Evolutionary conservation across 2,888 invertebrate genomes (phyloP), one percentile per base, ranked within the genome.

Genomic region (Dryomyza anilis): DNA sequence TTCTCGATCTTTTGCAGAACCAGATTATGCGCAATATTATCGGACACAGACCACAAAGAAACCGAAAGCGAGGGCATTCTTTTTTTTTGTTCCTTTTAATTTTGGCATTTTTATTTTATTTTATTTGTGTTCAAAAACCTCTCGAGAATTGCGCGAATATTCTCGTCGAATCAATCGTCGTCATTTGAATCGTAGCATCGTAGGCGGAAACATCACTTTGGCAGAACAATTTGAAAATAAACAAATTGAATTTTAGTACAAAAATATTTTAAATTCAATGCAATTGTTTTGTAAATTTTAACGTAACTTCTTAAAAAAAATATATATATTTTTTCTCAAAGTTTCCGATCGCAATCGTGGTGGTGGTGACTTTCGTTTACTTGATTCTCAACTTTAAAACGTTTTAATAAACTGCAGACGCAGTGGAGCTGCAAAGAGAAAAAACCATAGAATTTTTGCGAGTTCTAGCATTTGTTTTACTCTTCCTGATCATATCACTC

Each of bases 381-480:
- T 39, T 6, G 14, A 39, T 39, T n/a, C 39, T 39, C 14, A 36
- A 53, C 33, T 50, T 19, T 36, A 48, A 62, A 60, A 58, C 3
- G 68, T 72, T 70, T 63, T 63, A 66, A 66, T 66, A 66, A 72
- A 78, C 66, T 73, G 72, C 69, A 71, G 78, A 74, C 81, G 82
- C 79, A 78, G 81, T 82, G 81, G 81, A 81, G 79, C 79, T 82
- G 74, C 81, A 81, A 80, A 81, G 74, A 77, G 81, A 81, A 64
- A 83, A 80, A 81, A 74, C 74, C 53, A 73, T 80, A 67, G 81
- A 83, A 76, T 83, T 83, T 74, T 72, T 83, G 60, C 78, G 82
- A 76, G 75, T 83, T 72, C 72, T 81, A 69, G 74, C 82, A 72
- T 82, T 82, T 72, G 80, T 83, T 67, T 73, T 82, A 58, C 69